These are phyloP conservation scores for Calliphora vomitoria DNA, from an alignment of 2,888 invertebrate genomes.

Conservation along the genomic window DNA sequence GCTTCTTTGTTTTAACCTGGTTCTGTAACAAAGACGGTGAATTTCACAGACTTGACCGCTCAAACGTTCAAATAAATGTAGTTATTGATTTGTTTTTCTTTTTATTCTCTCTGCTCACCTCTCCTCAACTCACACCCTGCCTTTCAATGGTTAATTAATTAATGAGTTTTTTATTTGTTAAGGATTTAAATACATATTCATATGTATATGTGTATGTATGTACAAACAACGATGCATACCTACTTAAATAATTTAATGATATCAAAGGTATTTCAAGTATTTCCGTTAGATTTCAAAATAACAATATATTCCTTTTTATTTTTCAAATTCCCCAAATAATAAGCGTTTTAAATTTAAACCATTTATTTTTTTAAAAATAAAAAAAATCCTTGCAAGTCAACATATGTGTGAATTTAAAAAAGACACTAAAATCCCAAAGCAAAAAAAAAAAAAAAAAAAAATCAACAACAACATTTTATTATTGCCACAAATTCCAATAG, in stretches of 20 bases:
- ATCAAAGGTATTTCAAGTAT: constrained; percentile 67
- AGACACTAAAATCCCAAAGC: constrained; percentile 48
- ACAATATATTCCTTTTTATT: constrained; percentile 52
- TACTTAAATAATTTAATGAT: constrained; percentile 18
- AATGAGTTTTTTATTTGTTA: constrained; percentile 56
- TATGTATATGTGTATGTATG: neutral
- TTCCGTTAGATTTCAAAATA: constrained; percentile 65
- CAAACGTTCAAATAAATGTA: constrained; percentile 60
- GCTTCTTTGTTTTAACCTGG: constrained; percentile 70
- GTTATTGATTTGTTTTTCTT: constrained; percentile 66
- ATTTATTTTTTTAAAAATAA: constrained; percentile 24
- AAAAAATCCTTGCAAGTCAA: constrained; percentile 36
- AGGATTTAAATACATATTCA: constrained; percentile 62
- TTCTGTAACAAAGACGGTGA: constrained; percentile 62
- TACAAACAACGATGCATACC: neutral
- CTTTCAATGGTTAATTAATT: constrained; percentile 69
- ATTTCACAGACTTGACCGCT: constrained; percentile 53
- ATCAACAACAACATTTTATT: constrained; percentile 11
- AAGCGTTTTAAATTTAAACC: constrained; percentile 42
- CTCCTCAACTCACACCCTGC: constrained; percentile 1
- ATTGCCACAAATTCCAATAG: constrained; percentile 53
- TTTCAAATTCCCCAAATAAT: constrained; percentile 54
- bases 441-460: too few relatives aligned
- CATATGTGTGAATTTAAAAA: constrained; percentile 52
- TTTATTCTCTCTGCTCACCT: neutral